These are phyloP conservation scores for Coccyzus lansbergi DNA, from an alignment of 2,797 vertebrate species.

Conservation along the genomic window DNA sequence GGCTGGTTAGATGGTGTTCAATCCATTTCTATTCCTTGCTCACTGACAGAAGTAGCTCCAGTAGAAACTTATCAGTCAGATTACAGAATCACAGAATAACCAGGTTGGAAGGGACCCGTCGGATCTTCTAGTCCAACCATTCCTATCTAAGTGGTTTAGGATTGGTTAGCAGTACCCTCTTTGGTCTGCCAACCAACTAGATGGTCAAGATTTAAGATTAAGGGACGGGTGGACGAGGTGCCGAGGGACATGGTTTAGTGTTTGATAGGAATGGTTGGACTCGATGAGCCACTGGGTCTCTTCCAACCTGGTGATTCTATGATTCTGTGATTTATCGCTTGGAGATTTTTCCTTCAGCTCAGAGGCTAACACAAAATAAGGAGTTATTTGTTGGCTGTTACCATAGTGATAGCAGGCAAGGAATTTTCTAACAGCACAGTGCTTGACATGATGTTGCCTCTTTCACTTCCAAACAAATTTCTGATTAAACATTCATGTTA, in stretches of 20 bases:
- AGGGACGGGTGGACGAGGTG: too few species aligned
- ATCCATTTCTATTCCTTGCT: background rate
- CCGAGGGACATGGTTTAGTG: too few species aligned
- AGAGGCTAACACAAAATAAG: background rate
- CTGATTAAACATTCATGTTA: constrained; percentile 36
- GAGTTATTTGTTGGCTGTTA: constrained; percentile 31
- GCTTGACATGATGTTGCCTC: background rate
- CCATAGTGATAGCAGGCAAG: constrained; percentile 27
- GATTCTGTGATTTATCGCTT: background rate
- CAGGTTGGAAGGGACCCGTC: too few species aligned
- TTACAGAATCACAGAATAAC: too few species aligned
- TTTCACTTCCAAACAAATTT: constrained; percentile 51
- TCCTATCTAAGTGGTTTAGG: too few species aligned
- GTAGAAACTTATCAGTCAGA: background rate
- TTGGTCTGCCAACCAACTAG: background rate
- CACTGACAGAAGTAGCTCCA: background rate
- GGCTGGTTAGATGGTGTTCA: background rate
- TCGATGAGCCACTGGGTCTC: too few species aligned
- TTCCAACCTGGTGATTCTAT: too few species aligned
- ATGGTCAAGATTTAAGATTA: background rate
- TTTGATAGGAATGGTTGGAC: too few species aligned
- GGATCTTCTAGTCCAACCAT: too few species aligned
- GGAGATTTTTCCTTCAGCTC: background rate
- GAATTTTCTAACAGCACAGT: constrained; percentile 13
- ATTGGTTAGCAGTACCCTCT: background rate